A percentile compares a stretch with the other conserved stretches of the same genome.
Conservation (phyloP, 2,888 invertebrate species). For the Stegana nigrithorax region DNA sequence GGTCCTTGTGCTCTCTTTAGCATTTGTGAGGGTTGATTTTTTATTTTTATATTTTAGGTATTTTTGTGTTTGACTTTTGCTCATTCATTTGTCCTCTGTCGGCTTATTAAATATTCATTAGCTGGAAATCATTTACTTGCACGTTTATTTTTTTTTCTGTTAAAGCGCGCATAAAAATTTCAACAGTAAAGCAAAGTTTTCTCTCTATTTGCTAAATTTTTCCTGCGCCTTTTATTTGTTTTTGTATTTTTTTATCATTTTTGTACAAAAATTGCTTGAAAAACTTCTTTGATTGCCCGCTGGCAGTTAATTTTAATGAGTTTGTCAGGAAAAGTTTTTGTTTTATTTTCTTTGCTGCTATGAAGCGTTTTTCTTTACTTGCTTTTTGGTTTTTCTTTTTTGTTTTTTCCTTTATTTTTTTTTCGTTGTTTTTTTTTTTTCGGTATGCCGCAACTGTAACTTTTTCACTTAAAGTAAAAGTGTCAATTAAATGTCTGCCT, state of each 20-base stretch:
- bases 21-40: no score
- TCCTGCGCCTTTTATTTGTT: constrained; percentile 12
- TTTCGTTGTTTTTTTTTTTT: constrained; percentile 3
- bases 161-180: constrained; percentile 12
- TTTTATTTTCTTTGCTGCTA: no score
- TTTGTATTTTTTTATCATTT: constrained; percentile 15
- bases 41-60: not conserved
- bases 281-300: constrained; percentile 25
- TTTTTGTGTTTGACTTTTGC: no score
- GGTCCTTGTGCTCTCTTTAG: no score
- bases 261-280: not conserved
- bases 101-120: constrained; percentile 66
- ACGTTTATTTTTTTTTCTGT: not conserved
- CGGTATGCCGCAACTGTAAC: not conserved
- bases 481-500: constrained; percentile 24
- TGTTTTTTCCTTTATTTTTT: not conserved
- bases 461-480: constrained; percentile 18
- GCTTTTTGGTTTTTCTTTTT: constrained; percentile 13
- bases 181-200: constrained; percentile 1
- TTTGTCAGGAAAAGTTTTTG: constrained; percentile 43
- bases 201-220: constrained; percentile 20
- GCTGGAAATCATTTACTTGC: constrained; percentile 22
- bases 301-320: constrained; percentile 51
- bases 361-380: constrained; percentile 1
- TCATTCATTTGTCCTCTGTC: constrained; percentile 2